These are phyloP conservation scores for Tringa solitaria DNA, from an alignment of 2,113 vertebrate species.

Conservation along the genomic window DNA sequence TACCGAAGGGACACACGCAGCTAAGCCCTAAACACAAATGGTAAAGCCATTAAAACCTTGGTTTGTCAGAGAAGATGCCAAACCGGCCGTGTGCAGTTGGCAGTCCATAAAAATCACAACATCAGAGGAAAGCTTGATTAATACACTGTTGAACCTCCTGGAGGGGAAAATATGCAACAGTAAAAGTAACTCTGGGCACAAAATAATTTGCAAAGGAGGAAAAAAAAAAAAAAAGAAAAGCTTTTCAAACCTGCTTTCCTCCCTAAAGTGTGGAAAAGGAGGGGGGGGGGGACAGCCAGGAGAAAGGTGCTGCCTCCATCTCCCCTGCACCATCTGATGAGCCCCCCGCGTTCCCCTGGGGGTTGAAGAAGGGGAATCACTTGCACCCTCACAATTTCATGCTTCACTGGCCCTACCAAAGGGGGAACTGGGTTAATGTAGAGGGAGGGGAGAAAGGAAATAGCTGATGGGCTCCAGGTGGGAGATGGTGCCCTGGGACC, in stretches of 20 bases:
- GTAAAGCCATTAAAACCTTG: constrained; percentile 44
- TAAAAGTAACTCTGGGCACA: not conserved
- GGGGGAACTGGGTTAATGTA: no score
- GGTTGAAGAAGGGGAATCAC: not conserved
- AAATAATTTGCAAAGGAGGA: not conserved
- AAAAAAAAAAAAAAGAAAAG: not conserved
- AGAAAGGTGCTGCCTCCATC: not conserved
- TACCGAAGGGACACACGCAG: rapidly evolving
- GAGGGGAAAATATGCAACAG: not conserved
- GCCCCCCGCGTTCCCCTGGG: rapidly evolving
- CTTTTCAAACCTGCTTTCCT: not conserved
- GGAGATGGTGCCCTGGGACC: not conserved
- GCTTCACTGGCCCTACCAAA: not conserved
- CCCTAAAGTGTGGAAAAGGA: not conserved
- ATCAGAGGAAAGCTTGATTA: not conserved
- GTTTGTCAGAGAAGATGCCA: not conserved
- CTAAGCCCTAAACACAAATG: not conserved
- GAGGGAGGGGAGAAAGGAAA: not conserved
- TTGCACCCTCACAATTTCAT: rapidly evolving
- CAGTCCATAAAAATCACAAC: not conserved
- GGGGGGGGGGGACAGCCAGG: not conserved
- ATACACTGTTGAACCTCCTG: not conserved
- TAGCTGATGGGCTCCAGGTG: not conserved
- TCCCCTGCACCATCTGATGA: rapidly evolving
- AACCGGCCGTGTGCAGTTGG: not conserved